phyloP scores from a whole-genome alignment of 2,888 invertebrate genomes.

The Laspeyria flexula region DNA sequence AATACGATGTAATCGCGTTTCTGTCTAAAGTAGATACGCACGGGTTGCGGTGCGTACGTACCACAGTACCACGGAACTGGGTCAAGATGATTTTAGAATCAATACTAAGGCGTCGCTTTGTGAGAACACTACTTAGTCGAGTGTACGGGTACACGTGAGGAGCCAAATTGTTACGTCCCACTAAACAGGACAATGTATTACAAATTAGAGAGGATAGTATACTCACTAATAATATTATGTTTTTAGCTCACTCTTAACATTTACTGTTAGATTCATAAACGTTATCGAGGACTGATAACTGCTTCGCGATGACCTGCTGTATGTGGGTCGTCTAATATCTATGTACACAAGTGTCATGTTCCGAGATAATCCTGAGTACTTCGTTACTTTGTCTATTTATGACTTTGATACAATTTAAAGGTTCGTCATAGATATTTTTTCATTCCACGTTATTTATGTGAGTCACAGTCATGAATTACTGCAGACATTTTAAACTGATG shows the following conservation, averaged over 20 bases:
- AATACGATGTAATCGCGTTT: constrained; percentile 21
- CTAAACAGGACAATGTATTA: constrained; percentile 1
- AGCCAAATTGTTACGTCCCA: constrained; percentile 4
- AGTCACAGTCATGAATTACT: constrained; percentile 1
- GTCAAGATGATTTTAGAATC: constrained; percentile 59
- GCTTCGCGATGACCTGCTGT: constrained; percentile 14
- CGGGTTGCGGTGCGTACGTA: constrained; percentile 3
- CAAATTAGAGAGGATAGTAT: not conserved
- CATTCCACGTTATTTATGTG: constrained; percentile 1
- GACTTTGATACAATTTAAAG: not conserved
- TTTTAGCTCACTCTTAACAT: not conserved
- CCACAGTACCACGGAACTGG: constrained; percentile 23
- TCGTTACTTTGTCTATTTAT: not conserved
- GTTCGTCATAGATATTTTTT: constrained; percentile 5
- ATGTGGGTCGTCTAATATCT: constrained; percentile 26
- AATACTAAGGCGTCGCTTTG: constrained; percentile 45
- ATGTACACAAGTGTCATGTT: constrained; percentile 3
- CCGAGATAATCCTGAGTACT: constrained; percentile 8
- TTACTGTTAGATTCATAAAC: constrained; percentile 10
- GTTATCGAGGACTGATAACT: constrained; percentile 23
- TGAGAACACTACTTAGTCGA: constrained; percentile 12
- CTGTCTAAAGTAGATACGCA: constrained; percentile 20
- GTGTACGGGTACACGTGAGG: constrained; percentile 3
- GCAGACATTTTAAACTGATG: not conserved
- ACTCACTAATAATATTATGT: not conserved